These are phyloP conservation scores for Ceratosolen fusciceps DNA, from an alignment of 1,140 invertebrate genomes.

Conservation along the genomic window DNA sequence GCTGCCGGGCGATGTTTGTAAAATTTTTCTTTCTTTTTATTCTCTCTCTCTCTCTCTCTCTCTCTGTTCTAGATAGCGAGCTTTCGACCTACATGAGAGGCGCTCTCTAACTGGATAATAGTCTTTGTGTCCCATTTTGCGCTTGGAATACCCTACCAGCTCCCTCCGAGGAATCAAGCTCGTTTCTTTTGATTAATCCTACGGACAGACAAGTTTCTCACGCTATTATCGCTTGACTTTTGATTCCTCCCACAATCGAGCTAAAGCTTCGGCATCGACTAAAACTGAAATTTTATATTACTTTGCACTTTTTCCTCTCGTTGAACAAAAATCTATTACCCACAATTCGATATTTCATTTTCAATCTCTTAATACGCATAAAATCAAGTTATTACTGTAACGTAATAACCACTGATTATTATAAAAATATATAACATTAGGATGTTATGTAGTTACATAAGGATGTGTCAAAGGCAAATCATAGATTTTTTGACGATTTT, in stretches of 20 bases:
- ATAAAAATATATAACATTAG: too few species aligned
- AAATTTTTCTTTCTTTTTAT: neutral
- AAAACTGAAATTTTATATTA: too few species aligned
- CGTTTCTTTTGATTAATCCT: neutral
- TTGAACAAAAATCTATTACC: too few species aligned
- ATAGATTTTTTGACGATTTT: too few species aligned
- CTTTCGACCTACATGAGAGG: conserved; percentile 29
- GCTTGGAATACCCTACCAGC: neutral
- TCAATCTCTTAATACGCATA: too few species aligned
- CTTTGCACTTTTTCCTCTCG: too few species aligned
- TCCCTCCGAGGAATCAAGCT: neutral
- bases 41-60: too few species aligned
- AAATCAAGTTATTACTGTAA: too few species aligned
- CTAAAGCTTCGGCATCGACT: neutral
- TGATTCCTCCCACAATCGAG: neutral
- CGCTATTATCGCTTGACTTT: neutral
- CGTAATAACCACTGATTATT: too few species aligned
- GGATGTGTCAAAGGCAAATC: too few species aligned
- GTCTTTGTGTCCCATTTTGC: neutral
- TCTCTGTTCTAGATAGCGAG: neutral
- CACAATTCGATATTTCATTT: too few species aligned
- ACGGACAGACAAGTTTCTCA: neutral
- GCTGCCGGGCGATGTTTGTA: neutral
- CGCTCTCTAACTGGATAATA: conserved; percentile 14
- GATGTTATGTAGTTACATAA: too few species aligned